Evolutionary conservation across 2,113 vertebrate genomes (phyloP).

Genomic region (Penelope pileata): DNA sequence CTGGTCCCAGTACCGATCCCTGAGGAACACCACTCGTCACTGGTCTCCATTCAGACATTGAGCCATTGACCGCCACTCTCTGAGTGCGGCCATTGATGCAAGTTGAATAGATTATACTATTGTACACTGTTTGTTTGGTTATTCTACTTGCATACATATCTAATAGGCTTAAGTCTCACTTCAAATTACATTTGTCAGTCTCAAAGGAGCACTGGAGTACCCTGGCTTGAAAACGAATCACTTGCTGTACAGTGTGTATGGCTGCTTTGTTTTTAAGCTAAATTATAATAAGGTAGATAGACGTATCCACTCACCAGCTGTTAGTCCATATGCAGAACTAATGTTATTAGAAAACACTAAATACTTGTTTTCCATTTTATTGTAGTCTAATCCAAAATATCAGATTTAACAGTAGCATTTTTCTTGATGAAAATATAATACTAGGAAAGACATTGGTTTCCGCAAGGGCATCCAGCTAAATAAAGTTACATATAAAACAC

Average conservation of each 20-base stretch:
- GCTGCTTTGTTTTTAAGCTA: not conserved
- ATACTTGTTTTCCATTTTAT: not conserved
- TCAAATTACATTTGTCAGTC: not conserved
- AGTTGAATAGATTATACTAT: not conserved
- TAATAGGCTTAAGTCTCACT: not conserved
- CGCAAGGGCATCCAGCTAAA: not conserved
- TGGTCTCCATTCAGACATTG: no score
- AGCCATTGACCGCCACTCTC: no score
- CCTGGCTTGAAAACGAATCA: not conserved
- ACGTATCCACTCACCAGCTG: not conserved
- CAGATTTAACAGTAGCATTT: not conserved
- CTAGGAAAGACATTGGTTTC: not conserved
- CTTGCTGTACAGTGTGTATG: not conserved
- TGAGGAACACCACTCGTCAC: no score
- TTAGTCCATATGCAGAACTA: not conserved
- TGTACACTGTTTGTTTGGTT: not conserved
- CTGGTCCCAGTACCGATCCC: no score
- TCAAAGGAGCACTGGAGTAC: not conserved
- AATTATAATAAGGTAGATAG: not conserved
- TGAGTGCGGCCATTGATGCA: no score
- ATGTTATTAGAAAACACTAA: not conserved
- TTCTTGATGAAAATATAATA: not conserved
- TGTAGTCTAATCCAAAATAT: not conserved
- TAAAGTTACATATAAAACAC: not conserved
- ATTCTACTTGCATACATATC: not conserved